phyloP scores from a whole-genome alignment of 2,797 vertebrate species.

The Rhinophrynus dorsalis region DNA sequence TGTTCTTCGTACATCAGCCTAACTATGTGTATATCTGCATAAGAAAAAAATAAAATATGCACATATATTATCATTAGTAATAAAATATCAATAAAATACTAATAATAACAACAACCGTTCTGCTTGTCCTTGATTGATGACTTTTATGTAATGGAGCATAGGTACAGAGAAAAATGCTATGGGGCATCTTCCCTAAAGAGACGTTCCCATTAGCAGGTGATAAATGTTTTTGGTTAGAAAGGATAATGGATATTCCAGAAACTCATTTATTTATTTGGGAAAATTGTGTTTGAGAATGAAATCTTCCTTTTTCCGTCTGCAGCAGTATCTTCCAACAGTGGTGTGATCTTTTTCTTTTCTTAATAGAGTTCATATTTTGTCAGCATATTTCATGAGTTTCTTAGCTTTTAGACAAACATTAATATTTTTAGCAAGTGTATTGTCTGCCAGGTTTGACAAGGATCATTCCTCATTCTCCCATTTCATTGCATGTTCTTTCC shows the following conservation, averaged over 20 bases:
- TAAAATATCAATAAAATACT: too few relatives aligned
- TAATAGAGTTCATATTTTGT: constrained; percentile 27
- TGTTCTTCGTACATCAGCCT: too few relatives aligned
- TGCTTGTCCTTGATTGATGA: too few relatives aligned
- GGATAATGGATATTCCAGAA: constrained; percentile 30
- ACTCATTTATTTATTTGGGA: constrained; percentile 17
- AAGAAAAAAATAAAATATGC: too few relatives aligned
- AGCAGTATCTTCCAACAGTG: constrained; percentile 20
- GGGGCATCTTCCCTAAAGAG: neutral
- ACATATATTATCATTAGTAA: too few relatives aligned
- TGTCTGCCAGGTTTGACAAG: constrained; percentile 47
- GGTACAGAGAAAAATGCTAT: too few relatives aligned
- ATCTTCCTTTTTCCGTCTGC: neutral
- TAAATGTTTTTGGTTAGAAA: constrained; percentile 15
- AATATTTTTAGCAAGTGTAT: constrained; percentile 49
- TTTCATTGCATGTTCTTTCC: constrained; percentile 50
- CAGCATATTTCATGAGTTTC: constrained; percentile 38
- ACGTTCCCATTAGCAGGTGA: constrained; percentile 6
- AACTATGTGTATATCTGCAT: too few relatives aligned
- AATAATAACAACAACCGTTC: too few relatives aligned
- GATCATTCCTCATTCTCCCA: constrained; percentile 60
- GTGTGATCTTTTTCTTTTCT: constrained; percentile 17
- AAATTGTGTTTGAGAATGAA: constrained; percentile 23
- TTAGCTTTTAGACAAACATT: constrained; percentile 52
- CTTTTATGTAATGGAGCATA: too few relatives aligned